phyloP scores from a whole-genome alignment of 1,140 invertebrate genomes.

The Palaemon carinicauda region DNA sequence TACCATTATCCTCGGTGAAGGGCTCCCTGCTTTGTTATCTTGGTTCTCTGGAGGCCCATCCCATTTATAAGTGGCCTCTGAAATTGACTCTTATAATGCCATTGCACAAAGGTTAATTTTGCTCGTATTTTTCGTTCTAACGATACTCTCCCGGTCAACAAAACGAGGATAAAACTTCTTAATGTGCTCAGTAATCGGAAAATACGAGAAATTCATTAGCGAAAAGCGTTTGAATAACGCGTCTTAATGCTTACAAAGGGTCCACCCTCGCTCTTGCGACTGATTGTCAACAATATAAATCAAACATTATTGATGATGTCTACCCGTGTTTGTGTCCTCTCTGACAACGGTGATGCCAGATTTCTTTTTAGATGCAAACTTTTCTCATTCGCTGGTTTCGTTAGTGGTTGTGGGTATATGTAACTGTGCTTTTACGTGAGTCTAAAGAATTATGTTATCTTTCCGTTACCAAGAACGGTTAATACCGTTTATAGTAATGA shows the following conservation, averaged over 20 bases:
- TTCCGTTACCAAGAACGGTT: too few relatives aligned
- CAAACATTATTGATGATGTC: conserved; percentile 41
- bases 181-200: conserved; percentile 56
- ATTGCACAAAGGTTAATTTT: background rate
- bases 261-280: background rate
- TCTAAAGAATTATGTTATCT: too few relatives aligned
- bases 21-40: conserved; percentile 41
- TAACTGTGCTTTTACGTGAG: background rate
- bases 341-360: too few relatives aligned
- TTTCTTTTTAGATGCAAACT: too few relatives aligned
- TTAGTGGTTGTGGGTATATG: background rate
- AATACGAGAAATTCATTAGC: conserved; percentile 56
- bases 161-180: conserved; percentile 25
- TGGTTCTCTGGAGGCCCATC: background rate
- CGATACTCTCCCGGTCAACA: background rate
- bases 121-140: background rate
- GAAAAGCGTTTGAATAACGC: conserved; percentile 33
- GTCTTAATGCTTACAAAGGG: conserved; percentile 23
- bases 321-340: too few relatives aligned
- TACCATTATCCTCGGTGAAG: conserved; percentile 48
- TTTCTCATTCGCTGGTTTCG: background rate
- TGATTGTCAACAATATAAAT: conserved; percentile 31
- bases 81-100: background rate
- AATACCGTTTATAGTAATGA: too few relatives aligned
- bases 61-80: background rate